phyloP scores from a whole-genome alignment of 2,888 invertebrate genomes.

The Eilema griseolum region DNA sequence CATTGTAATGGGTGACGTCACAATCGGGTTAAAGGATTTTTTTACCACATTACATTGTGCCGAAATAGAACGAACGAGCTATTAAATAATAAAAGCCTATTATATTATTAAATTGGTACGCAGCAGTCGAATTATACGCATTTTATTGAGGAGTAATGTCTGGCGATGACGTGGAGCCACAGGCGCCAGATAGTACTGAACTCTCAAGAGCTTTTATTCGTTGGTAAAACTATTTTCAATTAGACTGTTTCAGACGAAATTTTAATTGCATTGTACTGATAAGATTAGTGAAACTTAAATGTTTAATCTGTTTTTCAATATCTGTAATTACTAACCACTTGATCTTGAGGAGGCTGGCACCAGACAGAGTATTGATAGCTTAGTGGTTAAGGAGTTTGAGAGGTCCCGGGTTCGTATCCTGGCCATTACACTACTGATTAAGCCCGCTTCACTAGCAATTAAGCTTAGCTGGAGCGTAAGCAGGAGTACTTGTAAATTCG shows the following conservation, averaged over 20 bases:
- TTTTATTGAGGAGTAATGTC: constrained; percentile 32
- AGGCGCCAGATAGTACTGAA: constrained; percentile 56
- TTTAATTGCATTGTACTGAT: constrained; percentile 15
- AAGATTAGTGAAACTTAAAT: not conserved
- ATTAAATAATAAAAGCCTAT: not conserved
- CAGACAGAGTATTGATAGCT: too few relatives aligned
- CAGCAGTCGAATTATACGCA: not conserved
- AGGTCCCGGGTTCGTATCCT: too few relatives aligned
- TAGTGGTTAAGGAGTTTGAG: too few relatives aligned
- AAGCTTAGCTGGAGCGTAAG: too few relatives aligned
- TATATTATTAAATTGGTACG: constrained; percentile 18
- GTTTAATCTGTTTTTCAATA: not conserved
- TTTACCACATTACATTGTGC: not conserved
- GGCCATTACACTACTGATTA: too few relatives aligned
- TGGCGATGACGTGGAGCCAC: constrained; percentile 46
- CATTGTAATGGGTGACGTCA: too few relatives aligned
- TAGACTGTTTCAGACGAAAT: constrained; percentile 22
- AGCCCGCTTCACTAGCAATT: too few relatives aligned
- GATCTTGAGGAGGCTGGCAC: constrained; percentile 1
- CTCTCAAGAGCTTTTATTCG: constrained; percentile 60
- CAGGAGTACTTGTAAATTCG: too few relatives aligned
- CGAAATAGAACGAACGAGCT: not conserved
- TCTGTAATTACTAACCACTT: not conserved
- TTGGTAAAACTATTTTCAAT: constrained; percentile 42
- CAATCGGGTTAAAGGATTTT: not conserved